These are phyloP conservation scores for Andrena bucephala DNA, from an alignment of 2,888 invertebrate species.

Conservation along the genomic window DNA sequence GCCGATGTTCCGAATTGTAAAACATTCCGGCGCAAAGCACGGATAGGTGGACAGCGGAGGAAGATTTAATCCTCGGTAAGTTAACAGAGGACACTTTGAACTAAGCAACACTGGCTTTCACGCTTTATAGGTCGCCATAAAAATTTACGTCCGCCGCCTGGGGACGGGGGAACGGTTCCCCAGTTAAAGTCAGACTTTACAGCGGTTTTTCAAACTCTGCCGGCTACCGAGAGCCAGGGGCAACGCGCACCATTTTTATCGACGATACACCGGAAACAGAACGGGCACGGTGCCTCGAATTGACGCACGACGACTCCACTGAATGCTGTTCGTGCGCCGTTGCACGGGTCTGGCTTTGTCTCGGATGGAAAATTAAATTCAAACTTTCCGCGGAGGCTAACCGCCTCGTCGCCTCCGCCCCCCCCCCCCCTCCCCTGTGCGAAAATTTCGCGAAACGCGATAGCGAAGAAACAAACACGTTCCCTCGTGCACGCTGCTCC, in stretches of 20 bases:
- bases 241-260: constrained; percentile 41
- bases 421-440: background rate
- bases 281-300: constrained; percentile 13
- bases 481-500: constrained; percentile 10
- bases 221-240: background rate
- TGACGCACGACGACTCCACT: constrained; percentile 15
- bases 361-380: constrained; percentile 59
- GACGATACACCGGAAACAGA: constrained; percentile 1
- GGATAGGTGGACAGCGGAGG: background rate
- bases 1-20: constrained; percentile 2
- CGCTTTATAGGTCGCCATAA: constrained; percentile 43
- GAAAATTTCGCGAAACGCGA: constrained; percentile 65
- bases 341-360: constrained; percentile 32
- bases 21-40: constrained; percentile 19
- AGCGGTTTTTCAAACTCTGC: constrained; percentile 3
- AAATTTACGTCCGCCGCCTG: constrained; percentile 44
- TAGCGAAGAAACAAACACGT: constrained; percentile 67
- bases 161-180: constrained; percentile 5
- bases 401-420: constrained; percentile 3
- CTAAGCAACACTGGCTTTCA: constrained; percentile 22
- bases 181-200: constrained; percentile 43
- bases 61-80: constrained; percentile 42
- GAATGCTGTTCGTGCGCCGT: constrained; percentile 11
- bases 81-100: constrained; percentile 21
- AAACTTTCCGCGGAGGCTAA: constrained; percentile 40